A percentile compares a stretch with the other conserved stretches of the same genome.
These are phyloP conservation scores for Ellobium chinense DNA, from an alignment of 2,888 invertebrate genomes.

Conservation along the genomic window DNA sequence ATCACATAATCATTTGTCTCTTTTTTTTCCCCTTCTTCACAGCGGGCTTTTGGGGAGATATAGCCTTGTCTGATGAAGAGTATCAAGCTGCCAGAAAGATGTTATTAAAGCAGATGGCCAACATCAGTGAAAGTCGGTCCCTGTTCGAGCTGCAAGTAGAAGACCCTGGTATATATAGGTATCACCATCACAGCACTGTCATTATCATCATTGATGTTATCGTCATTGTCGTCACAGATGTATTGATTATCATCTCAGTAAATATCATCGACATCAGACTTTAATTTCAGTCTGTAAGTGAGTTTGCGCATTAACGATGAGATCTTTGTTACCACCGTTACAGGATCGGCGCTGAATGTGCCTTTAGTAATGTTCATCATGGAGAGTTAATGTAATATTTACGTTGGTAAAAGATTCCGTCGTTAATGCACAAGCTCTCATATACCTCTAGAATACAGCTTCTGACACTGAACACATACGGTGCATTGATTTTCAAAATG, in stretches of 20 bases:
- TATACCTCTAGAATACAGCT: too few species aligned
- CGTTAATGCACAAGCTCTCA: too few species aligned
- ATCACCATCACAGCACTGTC: not conserved
- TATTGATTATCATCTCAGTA: not conserved
- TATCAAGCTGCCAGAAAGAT: slow-evolving; percentile 53
- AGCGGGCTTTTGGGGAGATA: slow-evolving; percentile 74
- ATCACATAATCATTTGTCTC: too few species aligned
- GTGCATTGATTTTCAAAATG: too few species aligned
- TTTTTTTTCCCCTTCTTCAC: slow-evolving; percentile 30
- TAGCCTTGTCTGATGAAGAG: slow-evolving; percentile 72
- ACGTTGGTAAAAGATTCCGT: too few species aligned
- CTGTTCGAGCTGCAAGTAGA: slow-evolving; percentile 66
- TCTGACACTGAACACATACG: too few species aligned
- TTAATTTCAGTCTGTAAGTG: not conserved
- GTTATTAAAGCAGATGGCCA: slow-evolving; percentile 19
- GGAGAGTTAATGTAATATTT: too few species aligned
- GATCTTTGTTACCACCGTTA: too few species aligned
- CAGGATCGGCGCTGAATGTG: too few species aligned
- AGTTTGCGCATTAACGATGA: not conserved
- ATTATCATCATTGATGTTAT: not conserved
- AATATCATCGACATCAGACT: not conserved
- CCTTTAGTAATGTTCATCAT: too few species aligned
- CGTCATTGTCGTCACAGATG: not conserved
- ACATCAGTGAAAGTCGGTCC: slow-evolving; percentile 23
- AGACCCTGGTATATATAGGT: slow-evolving; percentile 56